phyloP scores from a whole-genome alignment of 2,888 invertebrate species.

The Tortricodes alternella region DNA sequence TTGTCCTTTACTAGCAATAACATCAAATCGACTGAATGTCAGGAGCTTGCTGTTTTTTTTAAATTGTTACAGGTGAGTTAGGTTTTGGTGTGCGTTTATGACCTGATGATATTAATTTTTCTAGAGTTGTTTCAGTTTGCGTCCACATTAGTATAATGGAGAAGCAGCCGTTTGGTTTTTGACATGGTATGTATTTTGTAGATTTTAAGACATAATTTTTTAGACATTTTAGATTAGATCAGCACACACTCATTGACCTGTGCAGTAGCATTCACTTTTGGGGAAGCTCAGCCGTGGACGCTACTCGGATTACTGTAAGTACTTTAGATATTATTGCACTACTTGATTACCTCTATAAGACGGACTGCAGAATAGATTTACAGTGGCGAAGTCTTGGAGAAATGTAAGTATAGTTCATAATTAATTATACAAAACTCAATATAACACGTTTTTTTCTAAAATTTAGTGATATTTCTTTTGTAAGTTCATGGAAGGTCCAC shows the following conservation, averaged over 20 bases:
- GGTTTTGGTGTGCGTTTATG: too few relatives aligned
- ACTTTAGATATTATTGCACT: conserved; percentile 13
- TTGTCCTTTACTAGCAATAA: background rate
- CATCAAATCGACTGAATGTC: background rate
- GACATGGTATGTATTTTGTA: conserved; percentile 12
- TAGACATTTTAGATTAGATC: background rate
- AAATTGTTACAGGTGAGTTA: conserved; percentile 9
- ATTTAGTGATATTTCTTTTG: too few relatives aligned
- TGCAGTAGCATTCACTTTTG: background rate
- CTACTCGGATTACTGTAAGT: background rate
- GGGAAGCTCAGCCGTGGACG: background rate
- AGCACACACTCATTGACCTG: background rate
- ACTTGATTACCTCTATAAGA: background rate
- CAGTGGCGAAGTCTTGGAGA: background rate
- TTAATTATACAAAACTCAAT: too few relatives aligned
- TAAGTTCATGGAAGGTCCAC: too few relatives aligned
- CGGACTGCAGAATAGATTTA: too few relatives aligned
- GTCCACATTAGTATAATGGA: background rate
- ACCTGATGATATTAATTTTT: background rate
- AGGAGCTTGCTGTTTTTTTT: background rate
- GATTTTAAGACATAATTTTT: background rate
- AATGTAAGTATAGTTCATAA: conserved; percentile 11
- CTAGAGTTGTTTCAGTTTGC: conserved; percentile 22
- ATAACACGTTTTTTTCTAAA: too few relatives aligned
- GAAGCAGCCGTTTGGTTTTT: background rate